Percentiles rank a stretch among this genome's conserved stretches.
These are phyloP conservation scores for Pelochelys cantorii DNA, from an alignment of 2,797 vertebrate genomes.

Conservation along the genomic window DNA sequence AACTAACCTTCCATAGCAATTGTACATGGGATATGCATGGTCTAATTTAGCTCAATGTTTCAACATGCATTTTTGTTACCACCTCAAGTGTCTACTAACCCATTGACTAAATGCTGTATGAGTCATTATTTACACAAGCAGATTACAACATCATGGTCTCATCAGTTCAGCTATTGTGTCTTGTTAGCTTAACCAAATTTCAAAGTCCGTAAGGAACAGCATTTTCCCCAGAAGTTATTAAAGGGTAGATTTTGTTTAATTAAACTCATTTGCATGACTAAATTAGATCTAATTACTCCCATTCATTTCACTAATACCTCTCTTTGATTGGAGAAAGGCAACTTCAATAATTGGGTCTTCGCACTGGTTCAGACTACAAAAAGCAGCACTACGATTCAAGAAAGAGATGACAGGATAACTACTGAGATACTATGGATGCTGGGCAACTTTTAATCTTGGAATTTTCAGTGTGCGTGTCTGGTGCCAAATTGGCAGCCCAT, in stretches of 20 bases:
- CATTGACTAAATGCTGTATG: constrained; percentile 29
- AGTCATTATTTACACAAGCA: constrained; percentile 75
- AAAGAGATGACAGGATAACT: background rate
- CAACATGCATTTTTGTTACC: background rate
- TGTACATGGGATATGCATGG: background rate
- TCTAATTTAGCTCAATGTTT: constrained; percentile 64
- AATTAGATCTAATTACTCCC: constrained; percentile 87
- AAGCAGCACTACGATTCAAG: background rate
- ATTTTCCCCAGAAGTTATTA: constrained; percentile 85
- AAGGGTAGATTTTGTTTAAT: constrained; percentile 86
- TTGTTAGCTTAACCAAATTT: constrained; percentile 84
- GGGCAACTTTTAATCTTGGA: background rate
- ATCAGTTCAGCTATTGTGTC: constrained; percentile 83
- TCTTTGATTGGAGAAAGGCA: constrained; percentile 81
- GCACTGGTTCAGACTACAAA: constrained; percentile 4
- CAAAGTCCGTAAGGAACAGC: constrained; percentile 78
- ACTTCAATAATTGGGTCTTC: constrained; percentile 78
- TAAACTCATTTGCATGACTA: constrained; percentile 86
- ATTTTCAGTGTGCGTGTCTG: fast-evolving
- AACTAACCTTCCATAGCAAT: constrained; percentile 22
- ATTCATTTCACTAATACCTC: constrained; percentile 86
- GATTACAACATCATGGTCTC: constrained; percentile 73
- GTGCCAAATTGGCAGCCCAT: background rate
- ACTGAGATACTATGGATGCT: background rate
- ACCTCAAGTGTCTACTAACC: constrained; percentile 18